Evolutionary conservation across 2,113 vertebrate species (phyloP).

Genomic region (Chelonoidis abingdonii): DNA sequence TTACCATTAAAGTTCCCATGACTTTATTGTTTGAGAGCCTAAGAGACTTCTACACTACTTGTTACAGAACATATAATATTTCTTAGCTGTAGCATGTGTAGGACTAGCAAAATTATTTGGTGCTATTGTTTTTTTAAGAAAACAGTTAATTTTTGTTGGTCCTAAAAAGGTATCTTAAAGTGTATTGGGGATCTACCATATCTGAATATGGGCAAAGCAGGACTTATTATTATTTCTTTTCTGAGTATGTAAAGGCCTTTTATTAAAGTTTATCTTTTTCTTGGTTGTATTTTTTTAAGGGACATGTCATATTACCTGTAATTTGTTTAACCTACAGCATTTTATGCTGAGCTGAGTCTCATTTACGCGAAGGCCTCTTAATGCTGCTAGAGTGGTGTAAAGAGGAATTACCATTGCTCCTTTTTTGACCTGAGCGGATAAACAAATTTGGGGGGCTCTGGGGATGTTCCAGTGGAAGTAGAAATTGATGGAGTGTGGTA

Average conservation of each 20-base stretch:
- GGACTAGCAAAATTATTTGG: background rate
- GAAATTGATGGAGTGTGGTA: background rate
- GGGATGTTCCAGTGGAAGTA: background rate
- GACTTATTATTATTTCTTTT: background rate
- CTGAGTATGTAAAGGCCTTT: background rate
- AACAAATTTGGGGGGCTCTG: background rate
- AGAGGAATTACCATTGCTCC: background rate
- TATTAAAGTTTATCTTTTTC: background rate
- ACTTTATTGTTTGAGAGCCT: background rate
- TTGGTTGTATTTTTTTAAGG: background rate
- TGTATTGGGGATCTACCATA: background rate
- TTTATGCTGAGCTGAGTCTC: conserved; percentile 22
- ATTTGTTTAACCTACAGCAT: background rate
- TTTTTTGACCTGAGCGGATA: background rate
- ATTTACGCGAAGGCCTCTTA: conserved; percentile 50
- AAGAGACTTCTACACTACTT: background rate
- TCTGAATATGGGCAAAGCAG: background rate
- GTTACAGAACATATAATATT: background rate
- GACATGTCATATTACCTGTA: background rate
- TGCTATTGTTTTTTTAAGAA: background rate
- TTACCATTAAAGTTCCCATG: background rate
- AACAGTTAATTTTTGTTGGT: accelerated
- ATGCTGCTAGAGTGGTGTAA: background rate
- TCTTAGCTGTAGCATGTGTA: background rate
- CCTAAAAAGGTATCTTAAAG: background rate